A percentile compares a stretch with the other conserved stretches of the same genome.
phyloP scores from a whole-genome alignment of 2,797 vertebrate species.

The Corythornis leucogaster region DNA sequence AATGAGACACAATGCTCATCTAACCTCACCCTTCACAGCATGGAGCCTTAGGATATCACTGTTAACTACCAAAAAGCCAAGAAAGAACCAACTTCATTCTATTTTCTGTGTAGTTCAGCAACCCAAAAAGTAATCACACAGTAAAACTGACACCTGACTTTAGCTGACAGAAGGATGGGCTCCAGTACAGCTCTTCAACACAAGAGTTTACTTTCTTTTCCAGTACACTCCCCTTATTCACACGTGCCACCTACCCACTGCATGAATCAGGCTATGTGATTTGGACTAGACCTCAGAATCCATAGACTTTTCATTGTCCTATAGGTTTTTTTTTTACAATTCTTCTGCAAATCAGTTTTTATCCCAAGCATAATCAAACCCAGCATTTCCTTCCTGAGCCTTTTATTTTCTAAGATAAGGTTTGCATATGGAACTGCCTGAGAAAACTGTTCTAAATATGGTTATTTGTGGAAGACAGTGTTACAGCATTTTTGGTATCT shows the following conservation, averaged over 20 bases:
- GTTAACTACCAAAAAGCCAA: neutral
- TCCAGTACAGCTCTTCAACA: neutral
- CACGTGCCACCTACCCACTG: neutral
- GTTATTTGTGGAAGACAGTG: neutral
- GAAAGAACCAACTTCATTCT: neutral
- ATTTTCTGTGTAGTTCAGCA: neutral
- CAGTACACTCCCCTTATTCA: neutral
- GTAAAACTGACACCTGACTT: neutral
- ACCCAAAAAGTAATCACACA: neutral
- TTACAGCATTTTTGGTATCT: fast-evolving
- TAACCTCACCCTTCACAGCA: neutral
- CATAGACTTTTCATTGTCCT: neutral
- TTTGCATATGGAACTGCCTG: neutral
- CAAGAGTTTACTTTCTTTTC: neutral
- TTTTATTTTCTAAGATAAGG: neutral
- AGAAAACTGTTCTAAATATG: neutral
- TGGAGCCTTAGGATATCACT: neutral
- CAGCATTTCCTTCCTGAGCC: neutral
- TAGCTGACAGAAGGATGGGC: neutral
- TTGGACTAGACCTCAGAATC: neutral
- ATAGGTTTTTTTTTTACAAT: neutral
- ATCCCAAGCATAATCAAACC: neutral
- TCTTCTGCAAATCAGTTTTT: neutral
- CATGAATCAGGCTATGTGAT: neutral
- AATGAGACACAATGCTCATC: neutral